Base-by-base conservation (phyloP, 1,140 invertebrate species). In the Theocolax elegans region DNA sequence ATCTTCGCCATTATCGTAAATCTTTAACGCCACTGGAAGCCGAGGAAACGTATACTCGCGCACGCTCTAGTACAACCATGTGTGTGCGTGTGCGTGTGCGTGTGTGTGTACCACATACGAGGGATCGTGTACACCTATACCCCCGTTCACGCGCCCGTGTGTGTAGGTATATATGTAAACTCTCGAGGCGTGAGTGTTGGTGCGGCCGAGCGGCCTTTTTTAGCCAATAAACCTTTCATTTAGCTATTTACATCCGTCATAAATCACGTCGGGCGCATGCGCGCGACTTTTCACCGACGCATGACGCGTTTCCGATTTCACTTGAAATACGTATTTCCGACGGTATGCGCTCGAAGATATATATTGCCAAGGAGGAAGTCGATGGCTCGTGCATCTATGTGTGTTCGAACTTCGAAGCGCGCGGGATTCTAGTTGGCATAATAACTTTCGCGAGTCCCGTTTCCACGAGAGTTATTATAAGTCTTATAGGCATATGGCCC, bases 171-270 rank as follows among this genome's bases (percentile, higher is more conserved):
- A 25, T 51, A 13, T 51, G n/a, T 44, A 15, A 15, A 15, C 42
- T 15, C 15, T 13, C 15, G 15, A 44, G 3, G 15, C 3, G 42
- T 17, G 29, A 40, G 48, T 31, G 46, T 27, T 40, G 19, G 64
- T 38, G 27, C 67, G 44, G 59, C 21, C 48, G 40, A 25, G 59
- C 58, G 53, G 58, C 62, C 53, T 53, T 74, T 67, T 70, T 53
- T 74, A 66, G 59, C 74, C 75, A 77, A 80, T 81, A 81, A 81
- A 82, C 80, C 81, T 81, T 78, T 79, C 74, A 44, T 71, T 75
- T 69, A 69, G 67, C 67, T 69, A 69, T 69, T 69, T 69, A 63
- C 67, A 68, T 69, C 59, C 49, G 64, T 56, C 40, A 53, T 42
- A 59, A 65, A 64, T 66, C 62, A 71, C 17, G 53, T 63, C 42